Base-by-base conservation (phyloP, 2,888 invertebrate genomes). In the Drosophila longiperda region DNA sequence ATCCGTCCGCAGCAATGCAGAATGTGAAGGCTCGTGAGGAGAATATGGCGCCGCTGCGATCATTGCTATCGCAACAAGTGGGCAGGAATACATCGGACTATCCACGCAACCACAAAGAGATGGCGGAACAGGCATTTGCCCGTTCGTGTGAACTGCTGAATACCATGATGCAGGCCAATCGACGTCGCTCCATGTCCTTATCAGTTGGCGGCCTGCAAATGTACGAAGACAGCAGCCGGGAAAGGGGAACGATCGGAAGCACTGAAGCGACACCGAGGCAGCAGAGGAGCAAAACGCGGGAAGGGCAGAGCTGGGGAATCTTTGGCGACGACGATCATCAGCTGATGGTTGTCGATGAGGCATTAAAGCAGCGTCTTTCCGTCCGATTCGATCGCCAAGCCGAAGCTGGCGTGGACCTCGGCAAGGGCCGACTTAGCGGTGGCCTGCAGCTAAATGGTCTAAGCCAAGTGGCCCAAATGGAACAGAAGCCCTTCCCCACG, bases 281-380 rank as follows among this genome's bases (percentile, higher is more conserved):
- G 7, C 5, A 26, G 12, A 7, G 36, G 7, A 49, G 38, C 29
- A 26, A n/a, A 11, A 48, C 34, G 40, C 58, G 58, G 0, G 38
- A 48, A 2, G 49, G 32, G 15, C n/a, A 48, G 32, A 38, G 26
- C 17, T 26, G 3, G 7, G 11, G 6, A 1, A 26, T n/a, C 6
- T 9, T 17, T 17, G 40, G 42, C 20, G 8, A 17, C 20, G 50
- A 66, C 32, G 68, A 66, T 3, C 20, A 32, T 15, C 23, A 69
- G 52, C 69, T 84, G 15, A 84, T 89, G 87, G 33, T 71, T 12
- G 66, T 89, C 36, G 82, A 89, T 36, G 42, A 66, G 8, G 42
- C 53, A n/a, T 49, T 89, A 7, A 84, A 82, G 36, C 54, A 73
- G 12, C 76, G 71, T 17, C 54, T 83, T 34, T 77, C 74, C 49